A percentile compares a stretch with the other conserved stretches of the same genome.
Conservation (phyloP, 2,113 vertebrate genomes). For the Mobula birostris region DNA sequence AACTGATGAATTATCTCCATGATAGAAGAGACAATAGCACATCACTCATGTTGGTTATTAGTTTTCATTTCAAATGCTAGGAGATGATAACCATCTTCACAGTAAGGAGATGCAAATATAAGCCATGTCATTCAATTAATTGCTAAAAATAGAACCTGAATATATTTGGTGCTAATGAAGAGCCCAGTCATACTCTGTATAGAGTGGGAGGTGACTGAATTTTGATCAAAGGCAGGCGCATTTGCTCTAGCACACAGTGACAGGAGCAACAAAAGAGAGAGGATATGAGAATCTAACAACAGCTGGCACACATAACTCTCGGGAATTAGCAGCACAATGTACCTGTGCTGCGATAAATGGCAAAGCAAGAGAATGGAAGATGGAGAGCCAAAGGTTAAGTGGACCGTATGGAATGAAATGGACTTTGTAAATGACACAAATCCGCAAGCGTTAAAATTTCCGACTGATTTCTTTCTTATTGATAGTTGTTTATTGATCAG, state of each 20-base stretch:
- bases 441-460: not conserved
- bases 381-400: not conserved
- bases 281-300: not conserved
- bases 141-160: not conserved
- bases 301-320: not conserved
- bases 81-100: not conserved
- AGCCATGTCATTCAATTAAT: not conserved
- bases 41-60: not conserved
- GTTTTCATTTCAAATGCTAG: not conserved
- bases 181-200: not conserved
- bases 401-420: too few species aligned
- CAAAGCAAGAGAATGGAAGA: not conserved
- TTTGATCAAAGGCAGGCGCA: not conserved
- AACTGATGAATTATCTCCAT: not conserved
- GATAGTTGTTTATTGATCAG: not conserved
- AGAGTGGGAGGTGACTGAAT: not conserved
- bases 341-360: not conserved
- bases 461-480: too few species aligned
- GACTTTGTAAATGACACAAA: not conserved
- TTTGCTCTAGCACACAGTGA: not conserved
- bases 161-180: not conserved
- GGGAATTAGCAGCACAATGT: not conserved
- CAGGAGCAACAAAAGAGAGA: not conserved
- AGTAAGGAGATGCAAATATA: not conserved
- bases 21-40: not conserved